A percentile compares a stretch with the other conserved stretches of the same genome.
Conservation (phyloP, 2,113 vertebrate species). For the Prunella fulvescens region DNA sequence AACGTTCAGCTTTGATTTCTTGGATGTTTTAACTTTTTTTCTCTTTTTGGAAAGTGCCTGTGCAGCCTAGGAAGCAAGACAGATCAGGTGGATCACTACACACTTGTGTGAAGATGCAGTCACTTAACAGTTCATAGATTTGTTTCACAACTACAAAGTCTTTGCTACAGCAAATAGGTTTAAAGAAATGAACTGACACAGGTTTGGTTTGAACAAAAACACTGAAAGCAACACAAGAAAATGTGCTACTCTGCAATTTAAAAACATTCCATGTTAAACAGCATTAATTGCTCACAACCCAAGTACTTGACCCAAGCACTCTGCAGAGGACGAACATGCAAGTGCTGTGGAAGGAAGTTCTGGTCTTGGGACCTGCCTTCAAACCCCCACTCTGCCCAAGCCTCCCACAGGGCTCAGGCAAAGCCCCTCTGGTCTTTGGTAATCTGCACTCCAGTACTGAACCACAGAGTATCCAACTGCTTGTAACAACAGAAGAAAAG, state of each 20-base stretch:
- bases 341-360: background rate
- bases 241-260: background rate
- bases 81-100: background rate
- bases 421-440: background rate
- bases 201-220: background rate
- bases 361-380: background rate
- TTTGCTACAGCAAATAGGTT: background rate
- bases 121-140: background rate
- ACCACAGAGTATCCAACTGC: background rate
- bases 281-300: background rate
- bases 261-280: fast-evolving
- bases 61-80: conserved; percentile 59
- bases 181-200: background rate
- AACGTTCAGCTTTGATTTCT: background rate
- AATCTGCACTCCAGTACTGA: background rate
- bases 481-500: background rate
- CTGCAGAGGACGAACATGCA: background rate
- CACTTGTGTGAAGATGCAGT: background rate
- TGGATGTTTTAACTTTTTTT: background rate
- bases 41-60: background rate
- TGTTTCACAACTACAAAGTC: background rate
- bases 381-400: background rate
- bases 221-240: background rate
- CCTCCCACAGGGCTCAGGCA: background rate
- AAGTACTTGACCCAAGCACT: background rate